Percentiles rank a stretch among this genome's conserved stretches.
Evolutionary conservation across 2,113 vertebrate species (phyloP).

Genomic region (Corythaixoides concolor): DNA sequence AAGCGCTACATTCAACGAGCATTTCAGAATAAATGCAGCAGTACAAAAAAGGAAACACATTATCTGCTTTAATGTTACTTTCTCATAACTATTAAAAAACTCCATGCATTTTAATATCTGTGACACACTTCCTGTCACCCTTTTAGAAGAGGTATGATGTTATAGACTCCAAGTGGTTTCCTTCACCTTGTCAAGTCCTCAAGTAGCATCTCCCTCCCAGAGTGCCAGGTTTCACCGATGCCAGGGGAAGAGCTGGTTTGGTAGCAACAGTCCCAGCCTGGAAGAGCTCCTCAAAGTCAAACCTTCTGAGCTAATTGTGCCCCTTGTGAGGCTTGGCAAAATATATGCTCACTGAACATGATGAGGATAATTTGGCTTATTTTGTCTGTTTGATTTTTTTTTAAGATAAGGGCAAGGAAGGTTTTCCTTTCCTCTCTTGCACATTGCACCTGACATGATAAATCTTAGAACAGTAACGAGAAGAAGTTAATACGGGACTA

Average conservation of each 20-base stretch:
- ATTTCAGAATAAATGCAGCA: not conserved
- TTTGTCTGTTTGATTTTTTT: not conserved
- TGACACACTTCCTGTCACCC: not conserved
- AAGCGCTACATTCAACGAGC: not conserved
- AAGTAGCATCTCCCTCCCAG: not conserved
- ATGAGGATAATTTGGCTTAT: not conserved
- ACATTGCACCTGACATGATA: not conserved
- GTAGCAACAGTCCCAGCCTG: not conserved
- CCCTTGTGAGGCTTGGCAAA: not conserved
- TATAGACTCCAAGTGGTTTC: not conserved
- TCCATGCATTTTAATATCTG: not conserved
- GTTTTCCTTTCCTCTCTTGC: constrained; percentile 3
- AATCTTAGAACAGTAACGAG: constrained; percentile 54
- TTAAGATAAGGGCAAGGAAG: not conserved
- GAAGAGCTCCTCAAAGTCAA: not conserved
- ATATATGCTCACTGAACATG: not conserved
- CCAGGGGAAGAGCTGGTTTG: not conserved
- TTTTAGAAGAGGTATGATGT: not conserved
- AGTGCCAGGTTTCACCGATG: not conserved
- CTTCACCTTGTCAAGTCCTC: not conserved
- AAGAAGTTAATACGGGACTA: constrained; percentile 45
- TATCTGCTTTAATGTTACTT: not conserved
- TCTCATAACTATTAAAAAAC: not conserved
- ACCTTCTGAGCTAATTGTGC: not conserved
- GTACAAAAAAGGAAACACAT: not conserved